Conservation (phyloP, 2,113 vertebrate genomes). For the Psephotus haematonotus region DNA sequence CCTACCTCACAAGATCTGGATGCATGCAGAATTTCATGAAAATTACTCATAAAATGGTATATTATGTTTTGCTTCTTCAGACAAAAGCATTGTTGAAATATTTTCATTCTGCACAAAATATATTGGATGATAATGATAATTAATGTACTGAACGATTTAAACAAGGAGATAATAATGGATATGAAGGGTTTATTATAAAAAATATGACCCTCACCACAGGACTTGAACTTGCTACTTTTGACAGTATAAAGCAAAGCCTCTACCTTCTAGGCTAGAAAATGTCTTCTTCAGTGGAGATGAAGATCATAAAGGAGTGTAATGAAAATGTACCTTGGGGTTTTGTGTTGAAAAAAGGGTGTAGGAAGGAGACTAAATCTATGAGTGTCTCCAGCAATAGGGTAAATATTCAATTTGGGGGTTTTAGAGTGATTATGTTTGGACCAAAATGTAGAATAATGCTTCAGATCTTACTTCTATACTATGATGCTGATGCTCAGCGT, state of each 20-base stretch:
- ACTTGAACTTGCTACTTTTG: conserved; percentile 31
- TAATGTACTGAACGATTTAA: conserved; percentile 50
- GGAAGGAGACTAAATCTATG: neutral
- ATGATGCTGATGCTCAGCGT: neutral
- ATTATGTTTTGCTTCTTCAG: conserved; percentile 17
- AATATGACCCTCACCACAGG: conserved; percentile 51
- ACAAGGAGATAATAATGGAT: conserved; percentile 32
- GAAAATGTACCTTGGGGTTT: neutral
- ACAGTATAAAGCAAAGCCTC: conserved; percentile 3
- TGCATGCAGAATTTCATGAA: conserved; percentile 61
- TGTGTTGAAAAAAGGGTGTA: neutral
- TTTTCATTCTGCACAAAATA: conserved; percentile 20
- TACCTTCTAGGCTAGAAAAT: conserved; percentile 3
- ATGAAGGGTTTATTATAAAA: conserved; percentile 18
- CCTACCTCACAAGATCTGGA: conserved; percentile 36
- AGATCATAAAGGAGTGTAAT: neutral
- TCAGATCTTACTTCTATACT: neutral
- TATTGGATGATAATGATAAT: conserved; percentile 25
- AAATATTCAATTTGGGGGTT: neutral
- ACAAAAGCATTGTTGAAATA: neutral
- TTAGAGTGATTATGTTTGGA: neutral
- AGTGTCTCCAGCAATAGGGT: neutral
- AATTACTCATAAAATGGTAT: conserved; percentile 45
- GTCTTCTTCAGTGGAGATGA: neutral
- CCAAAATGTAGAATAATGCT: neutral